Evolutionary conservation across 2,888 invertebrate genomes (phyloP).

Genomic region (Mesoligia furuncula): DNA sequence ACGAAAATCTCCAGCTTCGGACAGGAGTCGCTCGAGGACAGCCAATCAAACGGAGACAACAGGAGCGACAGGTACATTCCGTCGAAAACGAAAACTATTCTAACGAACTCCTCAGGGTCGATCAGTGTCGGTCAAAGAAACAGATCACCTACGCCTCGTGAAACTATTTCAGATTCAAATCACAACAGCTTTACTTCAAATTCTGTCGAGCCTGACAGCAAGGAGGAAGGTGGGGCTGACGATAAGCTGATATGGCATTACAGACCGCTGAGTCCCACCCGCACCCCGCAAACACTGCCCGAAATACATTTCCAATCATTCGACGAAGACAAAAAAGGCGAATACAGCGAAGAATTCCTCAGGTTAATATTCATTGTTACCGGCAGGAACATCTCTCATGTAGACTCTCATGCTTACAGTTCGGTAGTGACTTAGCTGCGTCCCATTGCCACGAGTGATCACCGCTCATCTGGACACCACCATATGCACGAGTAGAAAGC

Average conservation of each 20-base stretch:
- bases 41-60: slow-evolving; percentile 83
- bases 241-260: slow-evolving; percentile 88
- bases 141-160: slow-evolving; percentile 85
- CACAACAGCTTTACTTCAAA: slow-evolving; percentile 75
- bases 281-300: slow-evolving; percentile 78
- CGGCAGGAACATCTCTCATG: slow-evolving; percentile 71
- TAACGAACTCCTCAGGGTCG: slow-evolving; percentile 84
- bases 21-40: slow-evolving; percentile 85
- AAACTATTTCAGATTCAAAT: slow-evolving; percentile 82
- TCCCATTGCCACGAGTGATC: slow-evolving; percentile 66
- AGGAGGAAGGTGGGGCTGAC: slow-evolving; percentile 72
- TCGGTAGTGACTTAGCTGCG: slow-evolving; percentile 79
- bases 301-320: slow-evolving; percentile 90
- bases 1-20: slow-evolving; percentile 90
- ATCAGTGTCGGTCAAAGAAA: slow-evolving; percentile 85
- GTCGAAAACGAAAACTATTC: slow-evolving; percentile 85
- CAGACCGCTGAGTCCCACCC: slow-evolving; percentile 83
- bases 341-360: slow-evolving; percentile 87
- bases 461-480: slow-evolving; percentile 66
- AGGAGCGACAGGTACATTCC: slow-evolving; percentile 85
- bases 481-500: slow-evolving; percentile 77
- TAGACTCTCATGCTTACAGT: slow-evolving; percentile 76
- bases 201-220: slow-evolving; percentile 69
- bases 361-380: slow-evolving; percentile 87
- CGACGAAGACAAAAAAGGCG: slow-evolving; percentile 85